These are phyloP conservation scores for Phyllopteryx taeniolatus DNA, from an alignment of 2,113 vertebrate genomes.

Conservation along the genomic window DNA sequence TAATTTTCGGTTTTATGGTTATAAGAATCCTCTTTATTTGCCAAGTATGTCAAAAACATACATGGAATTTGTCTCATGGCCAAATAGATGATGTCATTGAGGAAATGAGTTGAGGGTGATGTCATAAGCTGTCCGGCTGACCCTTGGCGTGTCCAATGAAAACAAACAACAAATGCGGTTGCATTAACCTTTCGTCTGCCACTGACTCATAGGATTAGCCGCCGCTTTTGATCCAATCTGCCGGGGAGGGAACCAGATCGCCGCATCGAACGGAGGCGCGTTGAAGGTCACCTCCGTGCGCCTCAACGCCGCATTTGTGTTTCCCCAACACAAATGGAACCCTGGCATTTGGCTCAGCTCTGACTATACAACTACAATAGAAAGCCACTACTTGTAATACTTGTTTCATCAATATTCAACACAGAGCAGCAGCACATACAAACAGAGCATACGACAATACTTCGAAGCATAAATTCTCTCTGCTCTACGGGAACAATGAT, in stretches of 20 bases:
- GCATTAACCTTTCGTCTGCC: constrained; percentile 51
- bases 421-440: no score
- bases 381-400: no score
- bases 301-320: background rate
- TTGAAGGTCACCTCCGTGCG: constrained; percentile 46
- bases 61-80: background rate
- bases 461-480: no score
- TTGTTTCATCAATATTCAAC: no score
- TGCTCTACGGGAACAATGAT: no score
- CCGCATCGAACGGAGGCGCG: background rate
- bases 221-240: constrained; percentile 33
- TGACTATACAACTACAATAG: no score
- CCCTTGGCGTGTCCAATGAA: background rate
- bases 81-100: background rate
- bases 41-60: no score
- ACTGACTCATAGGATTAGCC: constrained; percentile 51
- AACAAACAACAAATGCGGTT: constrained; percentile 19
- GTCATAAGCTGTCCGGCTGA: constrained; percentile 11
- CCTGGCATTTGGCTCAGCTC: background rate
- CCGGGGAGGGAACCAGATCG: constrained; percentile 28
- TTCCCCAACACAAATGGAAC: background rate
- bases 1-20: no score
- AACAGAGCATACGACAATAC: no score
- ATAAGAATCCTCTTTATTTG: no score
- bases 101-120: constrained; percentile 14